A percentile compares a stretch with the other conserved stretches of the same genome.
Evolutionary conservation across 2,797 vertebrate genomes (phyloP).

Genomic region (Trachops cirrhosus): DNA sequence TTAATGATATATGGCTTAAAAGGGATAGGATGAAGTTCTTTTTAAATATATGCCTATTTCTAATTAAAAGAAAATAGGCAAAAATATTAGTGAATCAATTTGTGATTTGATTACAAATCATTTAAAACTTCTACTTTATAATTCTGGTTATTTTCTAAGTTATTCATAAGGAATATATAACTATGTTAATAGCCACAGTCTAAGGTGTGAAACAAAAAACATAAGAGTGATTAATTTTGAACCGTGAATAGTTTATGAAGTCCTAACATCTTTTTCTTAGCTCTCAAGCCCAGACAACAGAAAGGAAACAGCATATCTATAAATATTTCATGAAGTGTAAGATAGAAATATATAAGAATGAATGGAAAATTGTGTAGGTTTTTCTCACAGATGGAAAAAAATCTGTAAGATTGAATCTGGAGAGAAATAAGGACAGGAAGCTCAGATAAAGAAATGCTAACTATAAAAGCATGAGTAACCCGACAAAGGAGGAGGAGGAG

Average conservation of each 20-base stretch:
- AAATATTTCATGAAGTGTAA: slow-evolving; percentile 28
- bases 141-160: slow-evolving; percentile 17
- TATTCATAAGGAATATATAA: neutral
- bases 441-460: slow-evolving; percentile 27
- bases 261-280: neutral
- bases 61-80: neutral
- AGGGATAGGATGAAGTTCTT: neutral
- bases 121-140: neutral
- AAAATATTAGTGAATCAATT: slow-evolving; percentile 24
- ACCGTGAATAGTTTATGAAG: neutral
- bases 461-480: neutral
- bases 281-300: neutral
- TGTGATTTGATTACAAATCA: neutral
- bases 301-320: neutral
- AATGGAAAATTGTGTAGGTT: slow-evolving; percentile 13
- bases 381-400: neutral
- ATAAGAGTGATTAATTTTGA: neutral
- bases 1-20: neutral
- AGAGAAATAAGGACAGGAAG: slow-evolving; percentile 27
- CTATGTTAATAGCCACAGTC: neutral
- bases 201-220: neutral
- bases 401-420: neutral
- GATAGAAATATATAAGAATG: slow-evolving; percentile 22
- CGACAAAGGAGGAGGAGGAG: slow-evolving; percentile 23
- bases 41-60: neutral